These are phyloP conservation scores for Pseudorasbora parva DNA, from an alignment of 2,113 vertebrate genomes.

Conservation along the genomic window DNA sequence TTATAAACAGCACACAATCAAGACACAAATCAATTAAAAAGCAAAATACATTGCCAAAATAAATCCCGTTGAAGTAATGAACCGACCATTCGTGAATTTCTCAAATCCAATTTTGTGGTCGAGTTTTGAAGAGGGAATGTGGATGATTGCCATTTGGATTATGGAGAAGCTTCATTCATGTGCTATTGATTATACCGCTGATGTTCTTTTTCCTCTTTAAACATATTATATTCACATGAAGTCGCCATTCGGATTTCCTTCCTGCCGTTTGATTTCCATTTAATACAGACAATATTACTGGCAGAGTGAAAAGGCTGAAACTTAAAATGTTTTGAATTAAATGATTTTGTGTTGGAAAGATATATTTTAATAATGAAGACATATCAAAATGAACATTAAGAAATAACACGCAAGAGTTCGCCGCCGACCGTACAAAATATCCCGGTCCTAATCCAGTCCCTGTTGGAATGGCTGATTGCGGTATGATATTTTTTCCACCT, in stretches of 20 bases:
- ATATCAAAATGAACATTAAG: not conserved
- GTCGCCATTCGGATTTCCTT: slow-evolving; percentile 22
- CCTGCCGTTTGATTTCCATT: slow-evolving; percentile 34
- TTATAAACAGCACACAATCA: slow-evolving; percentile 48
- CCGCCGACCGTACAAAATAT: not conserved
- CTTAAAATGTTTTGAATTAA: slow-evolving; percentile 17
- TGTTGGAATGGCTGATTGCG: not conserved
- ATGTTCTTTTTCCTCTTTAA: slow-evolving; percentile 51
- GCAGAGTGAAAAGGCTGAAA: slow-evolving; percentile 4
- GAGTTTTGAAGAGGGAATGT: slow-evolving; percentile 50
- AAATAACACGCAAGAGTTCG: not conserved
- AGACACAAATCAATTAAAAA: slow-evolving; percentile 56
- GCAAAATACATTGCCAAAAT: slow-evolving; percentile 51
- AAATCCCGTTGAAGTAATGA: slow-evolving; percentile 59
- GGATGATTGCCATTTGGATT: slow-evolving; percentile 58
- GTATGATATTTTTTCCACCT: not conserved
- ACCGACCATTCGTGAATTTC: slow-evolving; percentile 58
- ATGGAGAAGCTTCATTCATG: slow-evolving; percentile 51
- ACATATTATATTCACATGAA: slow-evolving; percentile 55
- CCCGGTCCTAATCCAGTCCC: not conserved
- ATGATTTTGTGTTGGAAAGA: not conserved
- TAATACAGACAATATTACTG: slow-evolving; percentile 18
- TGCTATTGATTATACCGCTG: slow-evolving; percentile 58
- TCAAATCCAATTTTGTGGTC: slow-evolving; percentile 58
- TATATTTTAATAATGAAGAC: not conserved